Percentiles rank a stretch among this genome's conserved stretches.
These are phyloP conservation scores for Gallinago undulata DNA, from an alignment of 2,113 vertebrate species.

Conservation along the genomic window DNA sequence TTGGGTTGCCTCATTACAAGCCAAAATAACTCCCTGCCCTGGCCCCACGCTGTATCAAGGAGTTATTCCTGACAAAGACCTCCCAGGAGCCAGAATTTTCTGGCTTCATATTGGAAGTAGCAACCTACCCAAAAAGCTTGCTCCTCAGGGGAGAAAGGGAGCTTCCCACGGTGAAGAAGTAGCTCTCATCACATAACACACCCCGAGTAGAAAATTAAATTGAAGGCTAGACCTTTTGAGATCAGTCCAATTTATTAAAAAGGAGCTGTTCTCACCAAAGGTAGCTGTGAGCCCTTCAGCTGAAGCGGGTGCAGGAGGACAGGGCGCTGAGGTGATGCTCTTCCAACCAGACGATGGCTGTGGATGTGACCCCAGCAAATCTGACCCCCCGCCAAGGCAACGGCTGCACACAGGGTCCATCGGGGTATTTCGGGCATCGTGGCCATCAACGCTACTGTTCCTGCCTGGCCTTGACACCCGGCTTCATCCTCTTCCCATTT, in stretches of 20 bases:
- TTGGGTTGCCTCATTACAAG: background rate
- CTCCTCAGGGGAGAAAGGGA: background rate
- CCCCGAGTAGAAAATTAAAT: background rate
- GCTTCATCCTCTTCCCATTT: background rate
- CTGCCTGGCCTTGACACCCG: background rate
- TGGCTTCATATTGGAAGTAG: background rate
- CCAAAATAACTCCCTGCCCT: background rate
- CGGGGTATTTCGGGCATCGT: background rate
- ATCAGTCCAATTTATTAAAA: background rate
- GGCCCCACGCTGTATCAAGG: background rate
- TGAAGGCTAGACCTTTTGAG: background rate
- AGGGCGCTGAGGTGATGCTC: rapidly evolving
- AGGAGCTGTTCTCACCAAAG: background rate
- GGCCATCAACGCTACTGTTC: background rate
- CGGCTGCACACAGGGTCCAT: background rate
- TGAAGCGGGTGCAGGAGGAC: background rate
- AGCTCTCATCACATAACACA: background rate
- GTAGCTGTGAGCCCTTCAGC: background rate
- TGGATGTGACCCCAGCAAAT: background rate
- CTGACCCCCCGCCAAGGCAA: background rate
- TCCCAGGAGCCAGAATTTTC: background rate
- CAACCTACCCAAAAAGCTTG: background rate
- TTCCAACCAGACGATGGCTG: background rate
- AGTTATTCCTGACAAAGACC: background rate
- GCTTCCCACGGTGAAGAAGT: background rate